phyloP scores from a whole-genome alignment of 2,113 vertebrate genomes.

The Pelvicachromis taeniatus region DNA sequence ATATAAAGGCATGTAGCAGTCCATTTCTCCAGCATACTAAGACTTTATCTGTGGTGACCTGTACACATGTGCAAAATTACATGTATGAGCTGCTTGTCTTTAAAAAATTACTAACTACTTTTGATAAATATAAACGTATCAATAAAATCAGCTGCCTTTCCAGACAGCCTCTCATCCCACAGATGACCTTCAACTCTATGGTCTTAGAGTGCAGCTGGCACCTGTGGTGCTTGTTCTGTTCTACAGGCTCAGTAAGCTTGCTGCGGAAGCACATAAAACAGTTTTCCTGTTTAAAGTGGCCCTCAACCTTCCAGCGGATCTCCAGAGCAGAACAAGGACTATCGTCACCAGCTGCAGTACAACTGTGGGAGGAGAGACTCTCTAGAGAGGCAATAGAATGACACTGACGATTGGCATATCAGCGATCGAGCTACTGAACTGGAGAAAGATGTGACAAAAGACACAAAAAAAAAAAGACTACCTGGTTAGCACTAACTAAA shows the following conservation, averaged over 20 bases:
- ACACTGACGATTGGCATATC: not conserved
- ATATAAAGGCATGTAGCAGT: not conserved
- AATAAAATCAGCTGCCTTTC: not conserved
- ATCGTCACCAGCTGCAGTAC: not conserved
- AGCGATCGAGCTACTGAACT: not conserved
- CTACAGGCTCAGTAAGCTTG: not conserved
- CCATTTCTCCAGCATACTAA: not conserved
- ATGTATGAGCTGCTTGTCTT: not conserved
- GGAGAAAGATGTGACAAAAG: not conserved
- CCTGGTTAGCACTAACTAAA: not conserved
- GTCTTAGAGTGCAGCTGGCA: not conserved
- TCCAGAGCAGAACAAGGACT: not conserved
- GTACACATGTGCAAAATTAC: not conserved
- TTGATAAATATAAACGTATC: not conserved
- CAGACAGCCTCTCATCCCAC: not conserved
- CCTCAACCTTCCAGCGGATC: not conserved
- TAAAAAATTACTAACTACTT: not conserved
- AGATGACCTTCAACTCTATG: not conserved
- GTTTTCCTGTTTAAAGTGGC: not conserved
- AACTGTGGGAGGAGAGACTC: not conserved
- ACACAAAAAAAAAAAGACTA: not conserved
- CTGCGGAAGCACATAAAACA: not conserved
- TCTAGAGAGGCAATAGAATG: not conserved
- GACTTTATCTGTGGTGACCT: not conserved
- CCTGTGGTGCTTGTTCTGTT: not conserved